Base-by-base conservation (phyloP, 2,113 vertebrate genomes). In the Python bivittatus region DNA sequence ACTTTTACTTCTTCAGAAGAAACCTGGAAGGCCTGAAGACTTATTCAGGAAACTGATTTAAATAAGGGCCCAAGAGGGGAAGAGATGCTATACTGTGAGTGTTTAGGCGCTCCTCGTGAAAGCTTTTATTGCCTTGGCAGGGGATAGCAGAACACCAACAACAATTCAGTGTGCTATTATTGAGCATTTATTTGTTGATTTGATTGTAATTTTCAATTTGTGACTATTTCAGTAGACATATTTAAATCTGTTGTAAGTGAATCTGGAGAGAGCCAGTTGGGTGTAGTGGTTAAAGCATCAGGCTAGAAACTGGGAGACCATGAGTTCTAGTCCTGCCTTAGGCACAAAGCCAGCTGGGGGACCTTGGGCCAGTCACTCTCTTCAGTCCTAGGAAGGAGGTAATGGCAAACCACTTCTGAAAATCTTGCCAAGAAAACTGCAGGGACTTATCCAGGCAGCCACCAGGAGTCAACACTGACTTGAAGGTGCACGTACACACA, bases 1-100 rank as follows among this genome's bases (percentile, higher is more conserved):
- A 38, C 13, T 4, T 52, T 38, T 57, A 10, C 38, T 91, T 72
- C 10, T 23, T 0, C 12, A 1, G 85, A 29, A 56, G 25, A 33
- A 58, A 64, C 52, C 44, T 88, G 3, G 84, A 92, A 29, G 61
- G 53, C 44, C 11, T 10, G 13, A 60, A 0, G 0, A 11, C 29
- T 64, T 53, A 23, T 33, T 60, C 11, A 38, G 33, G 29, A 84
- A 60, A 42, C 17, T 10, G 29, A 17, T 1, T 91, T 68, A 38
- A 86, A 64, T 57, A 91, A 33, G 7, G 23, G 5, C 27, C 84
- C 9, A 27, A 38, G 44, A 54, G 6, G 64, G 12, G 25, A 38
- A 68, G 42, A 2, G 10, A 33, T 25, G 15, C 11, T 7, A 84
- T 2, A 4, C 29, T 60, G 60, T 42, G 33, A 68, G 4, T 91